These are phyloP conservation scores for Chelidonichthys spinosus DNA, from an alignment of 2,797 vertebrate genomes.

Conservation along the genomic window DNA sequence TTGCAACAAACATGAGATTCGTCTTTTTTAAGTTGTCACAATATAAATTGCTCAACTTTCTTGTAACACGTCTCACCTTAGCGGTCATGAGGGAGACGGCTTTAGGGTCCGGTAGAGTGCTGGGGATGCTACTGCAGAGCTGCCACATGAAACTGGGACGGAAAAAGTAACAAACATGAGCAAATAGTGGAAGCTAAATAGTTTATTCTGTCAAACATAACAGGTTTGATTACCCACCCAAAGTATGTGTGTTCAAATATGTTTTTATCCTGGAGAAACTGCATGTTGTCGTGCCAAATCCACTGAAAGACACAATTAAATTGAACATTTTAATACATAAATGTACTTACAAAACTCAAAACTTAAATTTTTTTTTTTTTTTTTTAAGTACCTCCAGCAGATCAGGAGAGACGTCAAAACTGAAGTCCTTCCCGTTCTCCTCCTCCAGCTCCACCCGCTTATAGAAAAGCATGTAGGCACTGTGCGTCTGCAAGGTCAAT, in stretches of 20 bases:
- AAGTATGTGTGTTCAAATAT: conserved; percentile 99
- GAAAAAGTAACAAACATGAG: neutral
- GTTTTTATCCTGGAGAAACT: conserved; percentile 99
- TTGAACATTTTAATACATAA: neutral
- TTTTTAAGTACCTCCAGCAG: conserved; percentile 80
- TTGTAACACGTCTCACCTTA: conserved; percentile 86
- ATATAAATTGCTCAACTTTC: neutral
- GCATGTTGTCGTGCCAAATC: conserved; percentile 99
- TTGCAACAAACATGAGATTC: neutral
- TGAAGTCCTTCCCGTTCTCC: conserved; percentile 95
- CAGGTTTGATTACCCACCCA: conserved; percentile 85
- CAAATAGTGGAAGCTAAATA: rapidly evolving
- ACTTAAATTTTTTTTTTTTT: neutral
- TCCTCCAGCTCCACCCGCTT: conserved; percentile 97
- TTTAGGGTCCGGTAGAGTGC: conserved; percentile 97
- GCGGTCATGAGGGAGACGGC: conserved; percentile 98
- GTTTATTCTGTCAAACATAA: neutral
- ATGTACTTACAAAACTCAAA: rapidly evolving
- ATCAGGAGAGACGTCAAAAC: conserved; percentile 96
- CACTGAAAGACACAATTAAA: conserved; percentile 83
- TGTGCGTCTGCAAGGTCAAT: conserved; percentile 89
- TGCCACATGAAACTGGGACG: conserved; percentile 97
- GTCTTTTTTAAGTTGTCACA: neutral
- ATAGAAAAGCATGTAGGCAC: conserved; percentile 99
- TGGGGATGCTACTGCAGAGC: conserved; percentile 98